These are phyloP conservation scores for human (Homo sapiens) DNA, from an alignment of 2,113 vertebrate species.

Conservation along the genomic window GRCh38 chr15:27542001-27542500, in stretches of 20 bases:
- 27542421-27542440: fast-evolving
- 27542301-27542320: too few species aligned
- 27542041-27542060: fast-evolving
- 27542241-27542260: not conserved
- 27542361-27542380: fast-evolving
- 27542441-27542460: not conserved
- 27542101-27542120: not conserved
- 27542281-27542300: not conserved
- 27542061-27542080: not conserved
- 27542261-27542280: fast-evolving
- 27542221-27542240: not conserved
- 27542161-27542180: too few species aligned
- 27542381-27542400: not conserved
- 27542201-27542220: not conserved
- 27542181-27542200: too few species aligned
- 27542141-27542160: not conserved
- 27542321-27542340: too few species aligned
- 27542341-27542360: not conserved
- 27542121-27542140: fast-evolving
- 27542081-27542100: fast-evolving
- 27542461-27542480: fast-evolving
- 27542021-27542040: not conserved
- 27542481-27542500: not conserved
- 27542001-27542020: constrained; percentile 48
- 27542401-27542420: fast-evolving